Conservation (phyloP, 64 coral and sea anemone genomes). For the Montipora foliosa region DNA sequence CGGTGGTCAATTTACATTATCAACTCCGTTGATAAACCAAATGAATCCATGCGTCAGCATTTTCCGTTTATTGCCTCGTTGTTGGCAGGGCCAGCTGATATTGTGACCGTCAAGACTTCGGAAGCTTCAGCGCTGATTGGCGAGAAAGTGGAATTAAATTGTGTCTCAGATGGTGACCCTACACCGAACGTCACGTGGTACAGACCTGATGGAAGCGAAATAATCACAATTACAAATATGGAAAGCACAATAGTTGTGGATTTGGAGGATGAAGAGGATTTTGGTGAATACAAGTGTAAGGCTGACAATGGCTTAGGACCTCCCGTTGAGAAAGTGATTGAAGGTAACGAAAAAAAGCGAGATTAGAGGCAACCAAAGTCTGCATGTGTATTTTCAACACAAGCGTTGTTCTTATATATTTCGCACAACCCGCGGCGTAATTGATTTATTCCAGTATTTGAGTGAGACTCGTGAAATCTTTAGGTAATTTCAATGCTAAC, state of each 20-base stretch:
- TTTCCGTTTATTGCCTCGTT: background rate
- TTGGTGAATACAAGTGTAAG: constrained; percentile 28
- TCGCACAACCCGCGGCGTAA: no score
- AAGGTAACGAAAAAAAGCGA: background rate
- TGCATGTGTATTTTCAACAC: no score
- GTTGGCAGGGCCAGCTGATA: background rate
- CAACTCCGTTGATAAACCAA: no score
- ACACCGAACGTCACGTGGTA: constrained; percentile 33
- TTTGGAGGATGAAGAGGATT: background rate
- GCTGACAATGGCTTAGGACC: constrained; percentile 18
- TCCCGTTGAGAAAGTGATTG: constrained; percentile 17
- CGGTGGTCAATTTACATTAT: no score
- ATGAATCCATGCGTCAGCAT: background rate
- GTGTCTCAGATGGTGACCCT: constrained; percentile 33
- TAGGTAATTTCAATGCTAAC: no score
- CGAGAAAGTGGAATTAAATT: constrained; percentile 10
- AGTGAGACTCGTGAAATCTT: no score
- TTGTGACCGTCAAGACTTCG: background rate
- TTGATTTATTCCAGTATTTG: no score
- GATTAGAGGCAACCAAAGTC: background rate
- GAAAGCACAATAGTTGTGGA: constrained; percentile 15
- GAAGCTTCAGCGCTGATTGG: background rate
- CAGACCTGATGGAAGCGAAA: constrained; percentile 28
- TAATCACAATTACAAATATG: background rate
- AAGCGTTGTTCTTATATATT: no score